Conservation (phyloP, 2,888 invertebrate species). For the Actias luna region DNA sequence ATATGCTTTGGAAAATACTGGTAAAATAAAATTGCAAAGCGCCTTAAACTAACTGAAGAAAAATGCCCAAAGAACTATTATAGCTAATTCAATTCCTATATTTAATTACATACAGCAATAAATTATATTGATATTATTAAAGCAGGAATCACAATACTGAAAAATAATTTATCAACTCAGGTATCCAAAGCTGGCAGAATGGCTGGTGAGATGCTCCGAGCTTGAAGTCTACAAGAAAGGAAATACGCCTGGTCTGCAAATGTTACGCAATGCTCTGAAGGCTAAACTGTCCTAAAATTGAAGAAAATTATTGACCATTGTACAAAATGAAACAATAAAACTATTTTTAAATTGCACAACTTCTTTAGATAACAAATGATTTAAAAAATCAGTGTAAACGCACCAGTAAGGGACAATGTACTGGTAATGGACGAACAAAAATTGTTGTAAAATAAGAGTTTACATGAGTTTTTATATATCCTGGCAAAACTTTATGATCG, state of each 20-base stretch:
- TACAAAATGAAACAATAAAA: neutral
- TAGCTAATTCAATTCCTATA: too few relatives aligned
- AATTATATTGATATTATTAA: neutral
- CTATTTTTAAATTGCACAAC: neutral
- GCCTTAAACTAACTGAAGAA: too few relatives aligned
- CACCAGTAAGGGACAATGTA: too few relatives aligned
- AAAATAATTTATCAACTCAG: conserved; percentile 37
- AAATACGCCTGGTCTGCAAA: conserved; percentile 36
- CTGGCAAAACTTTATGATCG: too few relatives aligned
- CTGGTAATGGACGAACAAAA: too few relatives aligned
- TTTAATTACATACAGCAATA: too few relatives aligned
- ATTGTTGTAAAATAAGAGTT: too few relatives aligned
- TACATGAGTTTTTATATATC: too few relatives aligned
- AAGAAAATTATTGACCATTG: neutral
- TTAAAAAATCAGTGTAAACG: neutral
- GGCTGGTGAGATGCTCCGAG: conserved; percentile 48
- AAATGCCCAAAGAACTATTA: too few relatives aligned
- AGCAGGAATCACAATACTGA: neutral
- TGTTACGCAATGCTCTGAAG: conserved; percentile 28
- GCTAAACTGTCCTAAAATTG: conserved; percentile 30
- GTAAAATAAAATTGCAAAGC: neutral
- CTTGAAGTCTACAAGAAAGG: conserved; percentile 51
- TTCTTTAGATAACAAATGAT: neutral
- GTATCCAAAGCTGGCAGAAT: conserved; percentile 48
- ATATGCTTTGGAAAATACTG: neutral